Evolutionary conservation across 2,113 vertebrate species (phyloP).

Genomic region (Oreochromis aureus): DNA sequence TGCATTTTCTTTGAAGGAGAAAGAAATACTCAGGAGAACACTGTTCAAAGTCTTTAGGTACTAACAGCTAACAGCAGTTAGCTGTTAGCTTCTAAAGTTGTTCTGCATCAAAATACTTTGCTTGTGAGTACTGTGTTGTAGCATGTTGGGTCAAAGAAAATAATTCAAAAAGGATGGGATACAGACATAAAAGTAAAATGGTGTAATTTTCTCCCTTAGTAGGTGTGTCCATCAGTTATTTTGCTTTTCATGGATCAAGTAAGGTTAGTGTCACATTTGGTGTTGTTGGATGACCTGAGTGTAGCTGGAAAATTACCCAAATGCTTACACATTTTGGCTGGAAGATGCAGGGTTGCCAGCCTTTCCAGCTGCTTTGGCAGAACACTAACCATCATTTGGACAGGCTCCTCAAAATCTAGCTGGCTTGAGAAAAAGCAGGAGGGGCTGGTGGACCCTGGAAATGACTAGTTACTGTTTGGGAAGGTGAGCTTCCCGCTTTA

Average conservation of each 20-base stretch:
- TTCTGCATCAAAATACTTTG: background rate
- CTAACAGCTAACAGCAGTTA: background rate
- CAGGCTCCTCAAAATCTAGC: background rate
- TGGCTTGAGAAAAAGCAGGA: slow-evolving; percentile 3
- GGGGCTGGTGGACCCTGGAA: slow-evolving; percentile 21
- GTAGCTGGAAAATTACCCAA: slow-evolving; percentile 33
- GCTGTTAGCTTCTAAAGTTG: background rate
- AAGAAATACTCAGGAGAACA: background rate
- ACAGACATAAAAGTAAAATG: background rate
- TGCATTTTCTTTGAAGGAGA: background rate
- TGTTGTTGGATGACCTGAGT: slow-evolving; percentile 32
- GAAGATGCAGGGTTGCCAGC: slow-evolving; percentile 8
- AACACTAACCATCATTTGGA: slow-evolving; percentile 30
- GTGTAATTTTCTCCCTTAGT: background rate
- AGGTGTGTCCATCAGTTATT: background rate
- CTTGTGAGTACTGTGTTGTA: background rate
- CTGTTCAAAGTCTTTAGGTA: background rate
- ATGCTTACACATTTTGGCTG: slow-evolving; percentile 32
- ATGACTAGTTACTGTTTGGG: background rate
- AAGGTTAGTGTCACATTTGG: slow-evolving; percentile 19
- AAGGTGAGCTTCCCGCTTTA: slow-evolving; percentile 10
- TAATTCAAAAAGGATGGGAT: background rate
- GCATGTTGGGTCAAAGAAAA: background rate
- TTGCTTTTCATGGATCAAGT: background rate
- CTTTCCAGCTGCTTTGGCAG: slow-evolving; percentile 62